Evolutionary conservation across 2,888 invertebrate species (phyloP), one percentile per base, ranked within the genome.

Genomic region (Ophioninae sp.): DNA sequence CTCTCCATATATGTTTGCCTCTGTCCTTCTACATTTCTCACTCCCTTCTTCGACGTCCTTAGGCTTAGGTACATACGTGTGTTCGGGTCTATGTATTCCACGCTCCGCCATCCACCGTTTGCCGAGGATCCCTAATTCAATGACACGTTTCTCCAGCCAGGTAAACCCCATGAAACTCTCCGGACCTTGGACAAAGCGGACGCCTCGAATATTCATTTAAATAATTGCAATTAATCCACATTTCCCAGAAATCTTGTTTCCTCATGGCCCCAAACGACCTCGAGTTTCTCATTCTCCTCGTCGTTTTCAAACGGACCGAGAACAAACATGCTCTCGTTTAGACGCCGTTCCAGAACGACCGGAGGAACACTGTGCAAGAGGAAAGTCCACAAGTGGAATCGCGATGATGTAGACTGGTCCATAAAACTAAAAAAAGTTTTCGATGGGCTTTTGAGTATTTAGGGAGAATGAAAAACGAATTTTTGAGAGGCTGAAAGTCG

Each of bases 51-150:
- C 10, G n/a, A 64, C 61, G 61, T 59, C 73, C 68, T 50, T 37
- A 21, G 44, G 44, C 44, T 44, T 44, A 44, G 44, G 44, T 44
- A 44, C 44, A 44, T 44, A 44, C 44, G 44, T 44, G 62, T 62
- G 10, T 62, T 17, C 8, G 8, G 62, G 62, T 62, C 2, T 30
- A 17, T 23, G 21, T 8, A 61, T 73, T 68, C 68, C 69, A 57
- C 62, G 61, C 75, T 79, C 30, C 23, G 8, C 69, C 73, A 76
- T 72, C 61, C 72, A 56, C 67, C 61, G 39, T 76, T 76, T 62
- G 76, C 62, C 70, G 79, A 76, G 62, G 73, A 64, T 76, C 57
- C 37, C 59, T 79, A 76, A 83, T 83, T 79, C 68, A 72, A 79
- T 77, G 76, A 81, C 72, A 70, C 72, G 65, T 70, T 81, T 75